Conservation (phyloP, 2,113 vertebrate species). For the Semnornis frantzii region DNA sequence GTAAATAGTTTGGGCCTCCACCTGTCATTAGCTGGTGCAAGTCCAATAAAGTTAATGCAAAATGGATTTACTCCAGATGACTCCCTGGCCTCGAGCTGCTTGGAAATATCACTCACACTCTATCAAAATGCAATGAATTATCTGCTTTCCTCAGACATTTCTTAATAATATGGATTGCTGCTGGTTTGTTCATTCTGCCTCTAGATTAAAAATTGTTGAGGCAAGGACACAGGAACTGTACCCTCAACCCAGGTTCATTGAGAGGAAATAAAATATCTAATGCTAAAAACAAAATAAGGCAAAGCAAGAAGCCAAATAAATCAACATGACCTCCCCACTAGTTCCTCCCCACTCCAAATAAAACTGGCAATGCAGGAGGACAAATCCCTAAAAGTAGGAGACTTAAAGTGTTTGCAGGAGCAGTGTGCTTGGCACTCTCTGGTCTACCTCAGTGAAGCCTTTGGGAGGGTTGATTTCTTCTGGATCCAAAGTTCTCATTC, state of each 20-base stretch:
- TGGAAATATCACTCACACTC: not conserved
- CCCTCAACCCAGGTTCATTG: not conserved
- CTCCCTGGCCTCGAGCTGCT: not conserved
- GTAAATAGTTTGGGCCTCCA: not conserved
- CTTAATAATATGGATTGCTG: not conserved
- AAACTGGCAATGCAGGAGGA: not conserved
- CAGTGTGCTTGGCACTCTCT: not conserved
- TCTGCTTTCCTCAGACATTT: not conserved
- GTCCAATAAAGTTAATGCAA: not conserved
- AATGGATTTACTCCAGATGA: not conserved
- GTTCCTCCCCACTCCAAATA: not conserved
- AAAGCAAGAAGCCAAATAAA: not conserved
- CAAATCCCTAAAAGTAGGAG: not conserved
- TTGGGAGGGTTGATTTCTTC: not conserved
- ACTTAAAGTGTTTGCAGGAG: not conserved
- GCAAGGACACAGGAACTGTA: not conserved
- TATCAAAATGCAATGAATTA: not conserved
- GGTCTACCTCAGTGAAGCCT: not conserved
- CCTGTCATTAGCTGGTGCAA: not conserved
- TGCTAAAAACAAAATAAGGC: not conserved
- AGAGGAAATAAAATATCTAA: not conserved
- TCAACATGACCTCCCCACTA: too few species aligned
- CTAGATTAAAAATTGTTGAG: not conserved
- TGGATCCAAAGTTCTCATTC: not conserved
- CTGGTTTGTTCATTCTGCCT: not conserved